These are phyloP conservation scores for Andrena chrysosceles DNA, from an alignment of 2,888 invertebrate genomes.

Conservation along the genomic window DNA sequence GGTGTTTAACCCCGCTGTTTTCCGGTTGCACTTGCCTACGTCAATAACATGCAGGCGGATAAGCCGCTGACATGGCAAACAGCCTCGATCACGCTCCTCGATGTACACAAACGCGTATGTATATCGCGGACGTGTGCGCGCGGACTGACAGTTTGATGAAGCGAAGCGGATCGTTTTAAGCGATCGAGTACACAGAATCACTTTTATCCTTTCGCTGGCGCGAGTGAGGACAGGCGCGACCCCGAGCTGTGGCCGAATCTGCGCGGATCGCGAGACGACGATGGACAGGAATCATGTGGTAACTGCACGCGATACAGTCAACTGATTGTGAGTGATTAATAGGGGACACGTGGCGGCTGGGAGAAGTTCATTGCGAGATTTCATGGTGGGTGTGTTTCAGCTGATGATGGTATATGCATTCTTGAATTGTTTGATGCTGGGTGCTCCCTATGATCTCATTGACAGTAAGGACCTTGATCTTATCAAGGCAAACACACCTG, in stretches of 20 bases:
- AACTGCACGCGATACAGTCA: conserved; percentile 10
- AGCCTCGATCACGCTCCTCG: conserved; percentile 45
- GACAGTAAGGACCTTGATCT: too few species aligned
- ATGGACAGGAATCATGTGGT: neutral
- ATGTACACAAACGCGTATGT: conserved; percentile 4
- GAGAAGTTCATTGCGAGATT: neutral
- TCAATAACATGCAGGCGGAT: conserved; percentile 67
- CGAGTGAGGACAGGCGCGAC: neutral
- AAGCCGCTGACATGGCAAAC: conserved; percentile 71
- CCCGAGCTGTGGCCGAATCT: neutral
- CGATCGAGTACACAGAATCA: conserved; percentile 61
- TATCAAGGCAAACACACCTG: too few species aligned
- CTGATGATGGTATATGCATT: neutral
- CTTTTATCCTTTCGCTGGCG: conserved; percentile 53
- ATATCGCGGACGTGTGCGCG: conserved; percentile 28
- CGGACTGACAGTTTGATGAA: conserved; percentile 65
- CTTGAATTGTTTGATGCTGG: neutral
- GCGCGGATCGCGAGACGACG: too few species aligned
- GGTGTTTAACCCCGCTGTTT: conserved; percentile 38
- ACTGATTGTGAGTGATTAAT: neutral
- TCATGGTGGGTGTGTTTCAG: neutral
- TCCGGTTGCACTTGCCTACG: conserved; percentile 56
- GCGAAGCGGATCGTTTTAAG: conserved; percentile 58
- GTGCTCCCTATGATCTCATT: too few species aligned
- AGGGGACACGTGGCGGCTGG: neutral